Conservation (phyloP, 2,797 vertebrate genomes). For the Tapera naevia region DNA sequence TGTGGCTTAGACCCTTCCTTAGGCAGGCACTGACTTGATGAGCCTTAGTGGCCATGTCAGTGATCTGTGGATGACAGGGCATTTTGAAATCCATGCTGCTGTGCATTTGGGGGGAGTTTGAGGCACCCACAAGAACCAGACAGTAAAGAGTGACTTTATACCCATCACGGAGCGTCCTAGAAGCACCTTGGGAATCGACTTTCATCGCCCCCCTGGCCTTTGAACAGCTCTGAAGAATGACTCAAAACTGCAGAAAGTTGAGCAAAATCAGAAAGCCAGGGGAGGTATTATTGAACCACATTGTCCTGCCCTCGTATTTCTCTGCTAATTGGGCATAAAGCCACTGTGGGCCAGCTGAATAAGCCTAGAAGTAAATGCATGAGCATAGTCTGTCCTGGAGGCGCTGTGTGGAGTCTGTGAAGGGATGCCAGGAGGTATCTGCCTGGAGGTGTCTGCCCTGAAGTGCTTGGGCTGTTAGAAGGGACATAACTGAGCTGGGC, state of each 20-base stretch:
- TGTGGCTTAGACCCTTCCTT: not conserved
- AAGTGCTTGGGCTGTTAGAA: not conserved
- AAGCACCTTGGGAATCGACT: not conserved
- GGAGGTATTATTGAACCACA: not conserved
- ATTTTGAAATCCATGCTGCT: not conserved
- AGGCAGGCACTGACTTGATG: not conserved
- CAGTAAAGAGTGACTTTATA: not conserved
- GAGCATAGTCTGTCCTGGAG: not conserved
- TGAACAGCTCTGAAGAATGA: not conserved
- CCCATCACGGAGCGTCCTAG: not conserved
- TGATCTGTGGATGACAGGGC: not conserved
- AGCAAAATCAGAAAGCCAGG: not conserved
- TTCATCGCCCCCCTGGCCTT: not conserved
- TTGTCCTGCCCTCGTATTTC: not conserved
- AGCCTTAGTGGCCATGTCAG: not conserved
- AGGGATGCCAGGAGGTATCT: not conserved
- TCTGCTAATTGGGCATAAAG: not conserved
- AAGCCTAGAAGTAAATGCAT: not conserved
- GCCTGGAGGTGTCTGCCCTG: not conserved
- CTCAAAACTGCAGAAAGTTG: not conserved
- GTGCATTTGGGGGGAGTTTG: not conserved
- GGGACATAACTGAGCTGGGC: not conserved
- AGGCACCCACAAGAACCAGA: not conserved
- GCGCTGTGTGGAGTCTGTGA: not conserved
- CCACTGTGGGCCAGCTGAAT: not conserved